phyloP scores from a whole-genome alignment of 2,113 vertebrate species.

The Anas platyrhynchos region DNA sequence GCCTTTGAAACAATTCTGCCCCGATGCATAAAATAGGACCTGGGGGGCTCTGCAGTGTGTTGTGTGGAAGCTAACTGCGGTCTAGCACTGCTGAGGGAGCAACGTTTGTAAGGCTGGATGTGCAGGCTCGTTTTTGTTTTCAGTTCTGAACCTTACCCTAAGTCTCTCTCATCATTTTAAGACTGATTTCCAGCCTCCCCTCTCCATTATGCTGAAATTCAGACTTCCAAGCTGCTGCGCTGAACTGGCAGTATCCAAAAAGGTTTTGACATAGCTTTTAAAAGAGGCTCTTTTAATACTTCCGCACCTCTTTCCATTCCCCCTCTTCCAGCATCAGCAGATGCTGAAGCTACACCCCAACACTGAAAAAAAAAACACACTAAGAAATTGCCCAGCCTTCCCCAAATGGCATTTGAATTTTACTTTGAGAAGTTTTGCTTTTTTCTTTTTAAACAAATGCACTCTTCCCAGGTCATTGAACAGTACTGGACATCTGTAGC shows the following conservation, averaged over 20 bases:
- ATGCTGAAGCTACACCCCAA: not conserved
- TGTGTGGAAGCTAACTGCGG: fast-evolving
- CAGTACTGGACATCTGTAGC: slow-evolving; percentile 19
- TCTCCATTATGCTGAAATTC: not conserved
- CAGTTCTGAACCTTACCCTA: not conserved
- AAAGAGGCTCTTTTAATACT: not conserved
- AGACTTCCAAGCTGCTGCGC: not conserved
- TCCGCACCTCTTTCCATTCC: not conserved
- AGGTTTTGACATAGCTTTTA: not conserved
- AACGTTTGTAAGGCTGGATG: fast-evolving
- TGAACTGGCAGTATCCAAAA: not conserved
- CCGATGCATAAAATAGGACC: fast-evolving
- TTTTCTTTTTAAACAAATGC: not conserved
- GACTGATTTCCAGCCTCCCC: not conserved
- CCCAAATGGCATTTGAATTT: not conserved
- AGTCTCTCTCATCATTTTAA: not conserved
- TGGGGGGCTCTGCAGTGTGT: not conserved
- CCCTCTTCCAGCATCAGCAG: not conserved
- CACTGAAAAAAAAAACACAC: fast-evolving
- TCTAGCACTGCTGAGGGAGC: not conserved
- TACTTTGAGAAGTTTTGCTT: not conserved
- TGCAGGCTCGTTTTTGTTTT: not conserved
- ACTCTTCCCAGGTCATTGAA: slow-evolving; percentile 5
- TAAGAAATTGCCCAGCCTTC: not conserved
- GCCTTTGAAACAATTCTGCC: not conserved